Evolutionary conservation across 2,113 vertebrate species (phyloP).

Genomic region (Litocranius walleri): DNA sequence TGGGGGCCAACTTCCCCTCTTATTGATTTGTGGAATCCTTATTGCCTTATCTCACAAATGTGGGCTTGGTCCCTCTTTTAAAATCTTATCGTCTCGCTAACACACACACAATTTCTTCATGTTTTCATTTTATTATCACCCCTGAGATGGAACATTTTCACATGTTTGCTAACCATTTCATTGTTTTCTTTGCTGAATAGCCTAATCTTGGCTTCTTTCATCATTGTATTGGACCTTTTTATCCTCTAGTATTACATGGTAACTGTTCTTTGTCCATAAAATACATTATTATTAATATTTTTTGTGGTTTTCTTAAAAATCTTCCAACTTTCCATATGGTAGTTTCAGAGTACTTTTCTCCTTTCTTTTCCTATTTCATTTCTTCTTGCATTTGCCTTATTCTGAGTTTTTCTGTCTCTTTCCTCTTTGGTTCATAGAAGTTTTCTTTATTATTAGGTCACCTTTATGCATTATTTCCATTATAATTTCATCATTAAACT

Average conservation of each 20-base stretch:
- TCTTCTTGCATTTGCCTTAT: neutral
- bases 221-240: neutral
- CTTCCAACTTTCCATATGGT: neutral
- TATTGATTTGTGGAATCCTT: neutral
- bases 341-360: neutral
- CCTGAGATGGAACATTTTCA: neutral
- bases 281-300: neutral
- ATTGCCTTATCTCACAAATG: rapidly evolving
- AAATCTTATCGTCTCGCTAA: neutral
- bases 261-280: neutral
- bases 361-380: neutral
- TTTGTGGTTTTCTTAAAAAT: neutral
- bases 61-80: neutral
- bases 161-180: neutral
- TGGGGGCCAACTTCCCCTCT: neutral
- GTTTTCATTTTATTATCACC: neutral
- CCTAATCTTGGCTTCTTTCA: neutral
- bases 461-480: neutral
- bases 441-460: neutral
- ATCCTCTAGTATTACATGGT: neutral
- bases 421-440: neutral
- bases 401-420: neutral
- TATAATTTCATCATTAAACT: neutral
- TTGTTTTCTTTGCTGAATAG: neutral
- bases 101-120: neutral